Evolutionary conservation across 2,113 vertebrate species (phyloP).

Genomic region (Mesoclemmys tuberculata): DNA sequence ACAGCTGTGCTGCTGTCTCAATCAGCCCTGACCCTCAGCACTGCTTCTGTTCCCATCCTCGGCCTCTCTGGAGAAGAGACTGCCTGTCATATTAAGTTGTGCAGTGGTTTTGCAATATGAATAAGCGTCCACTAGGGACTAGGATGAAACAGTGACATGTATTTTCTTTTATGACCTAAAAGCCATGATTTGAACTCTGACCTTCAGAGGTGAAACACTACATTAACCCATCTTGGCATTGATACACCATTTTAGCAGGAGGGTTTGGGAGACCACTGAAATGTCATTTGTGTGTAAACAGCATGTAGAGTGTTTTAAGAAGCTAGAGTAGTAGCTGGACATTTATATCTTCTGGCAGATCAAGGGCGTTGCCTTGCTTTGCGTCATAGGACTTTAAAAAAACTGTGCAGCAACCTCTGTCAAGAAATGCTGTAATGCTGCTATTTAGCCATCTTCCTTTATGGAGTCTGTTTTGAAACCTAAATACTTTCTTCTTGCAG

Average conservation of each 20-base stretch:
- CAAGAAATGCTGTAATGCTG: neutral
- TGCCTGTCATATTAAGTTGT: fast-evolving
- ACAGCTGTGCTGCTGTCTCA: neutral
- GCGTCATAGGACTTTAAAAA: fast-evolving
- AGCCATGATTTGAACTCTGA: neutral
- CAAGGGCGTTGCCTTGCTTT: neutral
- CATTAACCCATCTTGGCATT: neutral
- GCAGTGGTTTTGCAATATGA: conserved; percentile 13
- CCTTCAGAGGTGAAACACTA: neutral
- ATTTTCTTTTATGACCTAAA: neutral
- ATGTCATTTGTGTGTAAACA: conserved; percentile 6
- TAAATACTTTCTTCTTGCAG: neutral
- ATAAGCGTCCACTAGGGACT: neutral
- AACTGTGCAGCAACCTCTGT: neutral
- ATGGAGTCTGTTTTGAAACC: conserved; percentile 12
- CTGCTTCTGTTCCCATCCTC: neutral
- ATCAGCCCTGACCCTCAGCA: neutral
- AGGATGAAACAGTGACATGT: neutral
- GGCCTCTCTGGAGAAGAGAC: neutral
- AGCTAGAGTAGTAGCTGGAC: neutral
- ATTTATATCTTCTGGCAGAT: neutral
- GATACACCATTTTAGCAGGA: neutral
- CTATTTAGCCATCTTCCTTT: neutral
- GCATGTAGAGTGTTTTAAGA: neutral
- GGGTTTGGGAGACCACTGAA: neutral